phyloP scores from a whole-genome alignment of 2,797 vertebrate genomes.

The Sebastiscus tertius region DNA sequence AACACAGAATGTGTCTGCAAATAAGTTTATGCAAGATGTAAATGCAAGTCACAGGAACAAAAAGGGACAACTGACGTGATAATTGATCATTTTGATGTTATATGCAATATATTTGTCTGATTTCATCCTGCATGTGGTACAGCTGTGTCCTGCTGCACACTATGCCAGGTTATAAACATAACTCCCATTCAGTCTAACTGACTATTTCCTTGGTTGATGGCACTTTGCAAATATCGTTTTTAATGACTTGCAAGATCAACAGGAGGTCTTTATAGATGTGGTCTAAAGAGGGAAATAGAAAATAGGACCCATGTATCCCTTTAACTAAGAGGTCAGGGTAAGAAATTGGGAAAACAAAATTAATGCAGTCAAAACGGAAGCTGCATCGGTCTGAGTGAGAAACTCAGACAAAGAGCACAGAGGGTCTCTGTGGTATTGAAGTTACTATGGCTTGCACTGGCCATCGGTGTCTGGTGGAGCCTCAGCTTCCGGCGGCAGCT shows the following conservation, averaged over 20 bases:
- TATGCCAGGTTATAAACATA: neutral
- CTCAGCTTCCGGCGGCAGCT: constrained; percentile 65
- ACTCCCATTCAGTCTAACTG: neutral
- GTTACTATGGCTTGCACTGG: constrained; percentile 63
- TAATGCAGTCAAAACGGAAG: constrained; percentile 29
- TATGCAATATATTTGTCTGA: neutral
- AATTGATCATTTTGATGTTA: neutral
- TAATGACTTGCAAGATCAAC: constrained; percentile 5
- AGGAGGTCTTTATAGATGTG: neutral
- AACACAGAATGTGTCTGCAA: neutral
- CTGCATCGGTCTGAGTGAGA: constrained; percentile 7
- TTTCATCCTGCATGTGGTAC: neutral
- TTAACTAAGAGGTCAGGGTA: constrained; percentile 14
- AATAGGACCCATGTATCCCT: neutral
- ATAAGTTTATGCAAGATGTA: neutral
- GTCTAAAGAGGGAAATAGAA: neutral
- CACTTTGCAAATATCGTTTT: neutral
- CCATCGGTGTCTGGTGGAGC: constrained; percentile 60
- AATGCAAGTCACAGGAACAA: neutral
- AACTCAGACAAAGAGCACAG: constrained; percentile 10
- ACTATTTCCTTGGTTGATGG: neutral
- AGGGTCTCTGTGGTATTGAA: constrained; percentile 40
- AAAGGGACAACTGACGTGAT: neutral
- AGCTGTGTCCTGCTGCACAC: neutral
- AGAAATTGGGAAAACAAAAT: neutral